Evolutionary conservation across 2,888 invertebrate species (phyloP), one percentile per base, ranked within the genome.

Genomic region (Drosophila pseudotakahashii): DNA sequence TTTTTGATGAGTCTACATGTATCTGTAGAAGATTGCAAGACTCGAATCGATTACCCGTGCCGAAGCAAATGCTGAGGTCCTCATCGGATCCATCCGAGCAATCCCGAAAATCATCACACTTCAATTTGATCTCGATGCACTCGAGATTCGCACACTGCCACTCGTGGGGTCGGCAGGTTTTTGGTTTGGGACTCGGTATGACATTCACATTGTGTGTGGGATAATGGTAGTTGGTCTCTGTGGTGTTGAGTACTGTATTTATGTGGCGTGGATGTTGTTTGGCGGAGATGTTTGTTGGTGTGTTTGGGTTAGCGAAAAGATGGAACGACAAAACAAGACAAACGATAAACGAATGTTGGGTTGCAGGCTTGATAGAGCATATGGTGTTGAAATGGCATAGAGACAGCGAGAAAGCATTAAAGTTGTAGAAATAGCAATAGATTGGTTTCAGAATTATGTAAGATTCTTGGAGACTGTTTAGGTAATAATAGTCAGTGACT

Each of bases 101-200:
- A 91, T 96, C 94, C 16, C 62, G 68, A 10, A 83, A 73, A 32
- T 92, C 91, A 91, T 96, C 93, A 91, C 96, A 95, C 78, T 93
- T 90, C 89, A 93, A 93, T 71, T 91, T 92, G 81, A 89, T 90
- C 78, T 93, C 93, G 78, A 95, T 94, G 92, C 95, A 95, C 90
- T 93, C 91, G 88, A 94, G 94, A 91, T 94, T 94, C 85, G 93
- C 93, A 92, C 96, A 96, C 89, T 93, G 93, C 94, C 94, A 95
- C 73, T 92, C 93, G 81, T 93, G 61, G 36, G 63, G 10, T 45
- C 60, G 80, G 74, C 91, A 91, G 62, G 64, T 7, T 16, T 11
- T 19, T 7, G 26, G 23, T 53, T 45, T 42, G 45, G 41, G 66
- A 37, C 75, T 76, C 45, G 69, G n/a, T 16, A 48, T 23, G 11